phyloP scores from a whole-genome alignment of 1,140 invertebrate species.

The Bombus pascuorum region DNA sequence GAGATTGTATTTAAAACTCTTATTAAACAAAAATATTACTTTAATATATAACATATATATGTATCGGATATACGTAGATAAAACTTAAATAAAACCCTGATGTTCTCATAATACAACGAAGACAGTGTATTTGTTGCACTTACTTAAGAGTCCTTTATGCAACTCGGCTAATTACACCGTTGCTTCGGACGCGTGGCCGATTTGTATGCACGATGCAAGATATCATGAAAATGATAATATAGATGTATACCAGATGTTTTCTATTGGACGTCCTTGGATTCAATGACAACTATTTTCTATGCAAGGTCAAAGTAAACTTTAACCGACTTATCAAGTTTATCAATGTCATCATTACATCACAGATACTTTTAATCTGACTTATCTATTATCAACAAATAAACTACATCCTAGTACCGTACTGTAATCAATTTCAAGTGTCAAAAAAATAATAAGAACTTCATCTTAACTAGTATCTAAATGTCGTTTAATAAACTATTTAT shows the following conservation, averaged over 20 bases:
- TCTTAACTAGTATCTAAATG: too few relatives aligned
- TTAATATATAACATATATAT: too few relatives aligned
- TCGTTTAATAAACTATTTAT: too few relatives aligned
- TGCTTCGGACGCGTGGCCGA: not conserved
- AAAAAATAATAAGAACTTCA: not conserved
- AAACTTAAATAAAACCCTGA: not conserved
- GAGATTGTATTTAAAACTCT: too few relatives aligned
- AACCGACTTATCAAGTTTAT: slow-evolving; percentile 44
- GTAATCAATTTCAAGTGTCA: not conserved
- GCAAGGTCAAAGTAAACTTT: slow-evolving; percentile 43
- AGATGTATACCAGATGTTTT: not conserved
- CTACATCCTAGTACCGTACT: not conserved
- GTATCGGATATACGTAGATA: too few relatives aligned
- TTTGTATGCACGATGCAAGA: slow-evolving; percentile 27
- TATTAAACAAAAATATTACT: too few relatives aligned
- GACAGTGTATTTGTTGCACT: not conserved
- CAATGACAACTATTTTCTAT: slow-evolving; percentile 53
- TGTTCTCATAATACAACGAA: not conserved
- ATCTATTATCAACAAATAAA: not conserved
- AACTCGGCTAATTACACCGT: slow-evolving; percentile 44
- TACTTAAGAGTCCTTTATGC: slow-evolving; percentile 6
- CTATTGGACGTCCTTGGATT: slow-evolving; percentile 29
- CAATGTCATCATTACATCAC: slow-evolving; percentile 38
- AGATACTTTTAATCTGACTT: slow-evolving; percentile 3
- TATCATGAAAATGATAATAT: not conserved